Evolutionary conservation across 2,888 invertebrate genomes (phyloP).

Genomic region (Trachelus stipa): DNA sequence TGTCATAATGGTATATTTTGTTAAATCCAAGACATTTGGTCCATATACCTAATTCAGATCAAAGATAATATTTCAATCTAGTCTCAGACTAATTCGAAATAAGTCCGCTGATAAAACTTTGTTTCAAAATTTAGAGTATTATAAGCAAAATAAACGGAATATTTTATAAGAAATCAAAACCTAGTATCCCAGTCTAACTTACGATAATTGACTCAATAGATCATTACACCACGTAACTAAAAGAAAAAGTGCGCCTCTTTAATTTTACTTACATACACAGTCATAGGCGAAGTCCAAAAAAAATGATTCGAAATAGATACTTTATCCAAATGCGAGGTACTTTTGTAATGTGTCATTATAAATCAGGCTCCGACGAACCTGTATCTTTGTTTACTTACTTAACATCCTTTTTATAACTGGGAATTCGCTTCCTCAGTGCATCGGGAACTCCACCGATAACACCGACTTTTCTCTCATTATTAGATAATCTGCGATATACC

Average conservation of each 20-base stretch:
- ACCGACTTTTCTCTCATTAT: constrained; percentile 37
- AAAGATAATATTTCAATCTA: too few species aligned
- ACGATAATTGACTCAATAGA: neutral
- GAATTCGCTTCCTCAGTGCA: neutral
- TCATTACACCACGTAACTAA: neutral
- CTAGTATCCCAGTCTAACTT: neutral
- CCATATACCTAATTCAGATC: too few species aligned
- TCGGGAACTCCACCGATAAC: constrained; percentile 38
- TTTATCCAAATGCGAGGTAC: too few species aligned
- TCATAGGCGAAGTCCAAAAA: too few species aligned
- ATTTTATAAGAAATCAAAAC: neutral
- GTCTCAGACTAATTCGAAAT: neutral
- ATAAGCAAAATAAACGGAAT: neutral
- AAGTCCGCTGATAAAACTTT: neutral
- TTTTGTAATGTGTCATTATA: neutral
- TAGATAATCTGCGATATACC: constrained; percentile 38
- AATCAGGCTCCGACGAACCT: neutral
- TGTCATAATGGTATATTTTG: too few species aligned
- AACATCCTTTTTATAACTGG: neutral
- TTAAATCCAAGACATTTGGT: too few species aligned
- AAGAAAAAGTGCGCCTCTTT: too few species aligned
- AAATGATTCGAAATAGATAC: too few species aligned
- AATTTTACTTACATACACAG: too few species aligned
- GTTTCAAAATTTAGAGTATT: neutral
- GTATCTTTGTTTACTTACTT: neutral